Percentiles rank a stretch among this genome's conserved stretches.
phyloP scores from a whole-genome alignment of 2,888 invertebrate species.

The Acleris holmiana region DNA sequence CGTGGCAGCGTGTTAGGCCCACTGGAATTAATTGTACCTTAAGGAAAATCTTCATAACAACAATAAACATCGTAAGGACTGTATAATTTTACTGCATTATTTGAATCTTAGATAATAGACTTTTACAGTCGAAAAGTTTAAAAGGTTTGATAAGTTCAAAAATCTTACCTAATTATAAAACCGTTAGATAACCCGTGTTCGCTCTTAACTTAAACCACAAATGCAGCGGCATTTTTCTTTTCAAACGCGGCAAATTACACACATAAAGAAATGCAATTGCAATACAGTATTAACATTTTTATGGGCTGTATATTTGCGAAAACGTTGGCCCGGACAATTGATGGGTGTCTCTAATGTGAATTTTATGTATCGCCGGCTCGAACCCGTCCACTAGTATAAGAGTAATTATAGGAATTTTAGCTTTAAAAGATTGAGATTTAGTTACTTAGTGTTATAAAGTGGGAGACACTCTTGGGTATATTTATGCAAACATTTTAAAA shows the following conservation, averaged over 20 bases:
- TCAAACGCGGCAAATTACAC: slow-evolving; percentile 80
- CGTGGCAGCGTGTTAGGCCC: too few relatives aligned
- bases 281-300: slow-evolving; percentile 82
- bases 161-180: too few relatives aligned
- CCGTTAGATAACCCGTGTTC: slow-evolving; percentile 36
- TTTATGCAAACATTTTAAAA: neutral
- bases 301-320: slow-evolving; percentile 76
- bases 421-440: slow-evolving; percentile 38
- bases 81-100: too few relatives aligned
- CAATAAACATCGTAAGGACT: too few relatives aligned
- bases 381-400: slow-evolving; percentile 47
- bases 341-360: slow-evolving; percentile 65
- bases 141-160: too few relatives aligned
- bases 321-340: slow-evolving; percentile 68
- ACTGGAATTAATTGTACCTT: too few relatives aligned
- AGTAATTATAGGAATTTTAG: slow-evolving; percentile 54
- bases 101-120: too few relatives aligned
- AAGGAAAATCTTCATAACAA: too few relatives aligned
- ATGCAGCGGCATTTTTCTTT: slow-evolving; percentile 66
- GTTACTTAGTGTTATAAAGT: neutral
- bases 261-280: slow-evolving; percentile 78
- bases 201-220: slow-evolving; percentile 42
- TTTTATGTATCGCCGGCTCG: slow-evolving; percentile 62
- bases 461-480: neutral
- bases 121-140: too few relatives aligned